Conservation (phyloP, 2,113 vertebrate species). For the Calypte anna region DNA sequence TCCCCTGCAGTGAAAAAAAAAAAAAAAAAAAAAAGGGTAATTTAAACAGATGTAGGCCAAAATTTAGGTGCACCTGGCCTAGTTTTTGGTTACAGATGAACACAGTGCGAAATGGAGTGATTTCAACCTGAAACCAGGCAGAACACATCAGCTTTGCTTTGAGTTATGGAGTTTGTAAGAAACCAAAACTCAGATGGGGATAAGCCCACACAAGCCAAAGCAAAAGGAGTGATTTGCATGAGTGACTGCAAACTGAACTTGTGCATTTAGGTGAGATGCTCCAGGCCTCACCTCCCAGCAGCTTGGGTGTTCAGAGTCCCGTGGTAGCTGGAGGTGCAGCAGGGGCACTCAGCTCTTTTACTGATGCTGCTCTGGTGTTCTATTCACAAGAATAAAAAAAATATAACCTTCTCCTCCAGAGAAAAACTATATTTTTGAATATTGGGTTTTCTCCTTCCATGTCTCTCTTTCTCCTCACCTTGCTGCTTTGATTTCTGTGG, state of each 20-base stretch:
- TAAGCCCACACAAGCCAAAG: not conserved
- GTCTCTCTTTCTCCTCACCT: not conserved
- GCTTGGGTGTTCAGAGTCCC: not conserved
- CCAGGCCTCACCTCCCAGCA: not conserved
- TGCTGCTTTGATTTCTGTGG: not conserved
- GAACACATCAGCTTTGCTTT: not conserved
- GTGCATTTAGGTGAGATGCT: not conserved
- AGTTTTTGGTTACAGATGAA: not conserved
- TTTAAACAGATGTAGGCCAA: not conserved
- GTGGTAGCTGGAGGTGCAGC: fast-evolving
- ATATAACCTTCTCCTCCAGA: not conserved
- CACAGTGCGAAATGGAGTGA: not conserved
- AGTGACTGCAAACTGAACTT: not conserved
- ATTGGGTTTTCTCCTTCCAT: not conserved
- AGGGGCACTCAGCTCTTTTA: fast-evolving
- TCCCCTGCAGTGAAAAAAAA: not conserved
- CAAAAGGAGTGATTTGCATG: not conserved
- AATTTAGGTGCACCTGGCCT: not conserved
- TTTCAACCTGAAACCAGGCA: not conserved
- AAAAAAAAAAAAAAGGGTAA: too few species aligned
- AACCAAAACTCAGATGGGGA: not conserved
- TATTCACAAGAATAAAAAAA: not conserved
- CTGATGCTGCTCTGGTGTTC: not conserved
- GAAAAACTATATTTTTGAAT: not conserved
- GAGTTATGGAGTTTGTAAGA: not conserved